Conservation (phyloP, 2,113 vertebrate genomes). For the Ceyx cyanopectus region DNA sequence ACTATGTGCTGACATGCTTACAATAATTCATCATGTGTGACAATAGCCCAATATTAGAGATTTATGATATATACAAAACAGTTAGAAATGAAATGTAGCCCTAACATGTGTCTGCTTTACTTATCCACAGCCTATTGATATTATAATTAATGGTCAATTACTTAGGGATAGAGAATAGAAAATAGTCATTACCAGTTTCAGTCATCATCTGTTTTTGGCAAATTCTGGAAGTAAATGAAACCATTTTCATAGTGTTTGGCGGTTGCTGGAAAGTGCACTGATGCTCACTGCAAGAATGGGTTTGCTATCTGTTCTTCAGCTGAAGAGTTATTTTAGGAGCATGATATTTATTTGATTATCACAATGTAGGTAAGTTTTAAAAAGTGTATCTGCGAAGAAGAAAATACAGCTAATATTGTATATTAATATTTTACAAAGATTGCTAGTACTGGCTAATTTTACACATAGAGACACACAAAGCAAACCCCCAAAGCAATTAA, state of each 20-base stretch:
- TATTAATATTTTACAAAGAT: not conserved
- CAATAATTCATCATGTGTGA: constrained; percentile 91
- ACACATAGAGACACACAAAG: not conserved
- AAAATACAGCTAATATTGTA: not conserved
- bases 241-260: constrained; percentile 73
- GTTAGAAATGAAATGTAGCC: constrained; percentile 82
- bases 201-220: constrained; percentile 77
- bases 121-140: constrained; percentile 84
- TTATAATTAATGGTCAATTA: constrained; percentile 89
- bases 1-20: constrained; percentile 90
- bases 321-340: constrained; percentile 27
- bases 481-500: not conserved
- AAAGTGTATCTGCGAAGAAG: not conserved
- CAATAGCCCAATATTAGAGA: constrained; percentile 92
- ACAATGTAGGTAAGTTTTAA: constrained; percentile 11
- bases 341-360: constrained; percentile 29
- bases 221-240: constrained; percentile 78
- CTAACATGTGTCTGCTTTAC: constrained; percentile 78
- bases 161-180: constrained; percentile 81
- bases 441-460: not conserved
- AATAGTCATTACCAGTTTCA: constrained; percentile 86
- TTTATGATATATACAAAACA: constrained; percentile 88
- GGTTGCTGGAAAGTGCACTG: constrained; percentile 68
- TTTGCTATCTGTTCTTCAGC: constrained; percentile 27
- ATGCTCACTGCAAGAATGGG: constrained; percentile 35